These are phyloP conservation scores for Amblyjoppa proteus DNA, from an alignment of 2,888 invertebrate genomes.

Conservation along the genomic window DNA sequence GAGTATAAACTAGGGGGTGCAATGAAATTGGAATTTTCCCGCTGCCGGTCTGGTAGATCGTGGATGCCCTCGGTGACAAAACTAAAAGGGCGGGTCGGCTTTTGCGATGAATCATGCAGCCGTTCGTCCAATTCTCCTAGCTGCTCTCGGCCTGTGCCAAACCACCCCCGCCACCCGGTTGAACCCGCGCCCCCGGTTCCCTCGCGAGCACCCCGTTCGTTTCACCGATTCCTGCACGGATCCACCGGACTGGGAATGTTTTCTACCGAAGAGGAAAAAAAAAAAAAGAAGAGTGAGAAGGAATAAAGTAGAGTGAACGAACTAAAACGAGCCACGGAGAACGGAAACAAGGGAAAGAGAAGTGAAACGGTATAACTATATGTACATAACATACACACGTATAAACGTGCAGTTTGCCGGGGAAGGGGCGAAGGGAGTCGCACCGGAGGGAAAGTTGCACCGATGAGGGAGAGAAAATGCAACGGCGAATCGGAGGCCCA, in stretches of 20 bases:
- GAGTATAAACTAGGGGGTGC: constrained; percentile 50
- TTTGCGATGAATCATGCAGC: constrained; percentile 71
- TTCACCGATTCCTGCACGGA: constrained; percentile 60
- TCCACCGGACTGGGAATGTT: constrained; percentile 56
- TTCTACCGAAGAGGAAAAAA: constrained; percentile 48
- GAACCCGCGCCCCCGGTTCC: constrained; percentile 36
- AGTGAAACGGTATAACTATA: constrained; percentile 36
- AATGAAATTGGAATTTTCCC: constrained; percentile 67
- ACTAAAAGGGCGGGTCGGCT: constrained; percentile 56
- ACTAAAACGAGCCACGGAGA: constrained; percentile 15
- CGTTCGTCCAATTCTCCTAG: constrained; percentile 66
- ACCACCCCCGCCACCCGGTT: constrained; percentile 45
- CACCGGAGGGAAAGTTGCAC: constrained; percentile 11
- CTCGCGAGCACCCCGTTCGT: constrained; percentile 59
- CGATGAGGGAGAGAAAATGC: constrained; percentile 32
- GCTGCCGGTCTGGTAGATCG: constrained; percentile 29
- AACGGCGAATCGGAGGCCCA: constrained; percentile 25
- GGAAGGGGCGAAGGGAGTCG: neutral
- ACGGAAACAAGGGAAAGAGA: constrained; percentile 20
- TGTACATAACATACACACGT: neutral
- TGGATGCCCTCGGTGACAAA: constrained; percentile 22
- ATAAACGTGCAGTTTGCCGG: constrained; percentile 16
- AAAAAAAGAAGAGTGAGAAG: constrained; percentile 4
- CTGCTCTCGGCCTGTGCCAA: constrained; percentile 63
- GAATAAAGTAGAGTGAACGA: constrained; percentile 18